Percentiles rank a stretch among this genome's conserved stretches.
phyloP scores from a whole-genome alignment of 2,797 vertebrate species.

The Pagetopsis macropterus region DNA sequence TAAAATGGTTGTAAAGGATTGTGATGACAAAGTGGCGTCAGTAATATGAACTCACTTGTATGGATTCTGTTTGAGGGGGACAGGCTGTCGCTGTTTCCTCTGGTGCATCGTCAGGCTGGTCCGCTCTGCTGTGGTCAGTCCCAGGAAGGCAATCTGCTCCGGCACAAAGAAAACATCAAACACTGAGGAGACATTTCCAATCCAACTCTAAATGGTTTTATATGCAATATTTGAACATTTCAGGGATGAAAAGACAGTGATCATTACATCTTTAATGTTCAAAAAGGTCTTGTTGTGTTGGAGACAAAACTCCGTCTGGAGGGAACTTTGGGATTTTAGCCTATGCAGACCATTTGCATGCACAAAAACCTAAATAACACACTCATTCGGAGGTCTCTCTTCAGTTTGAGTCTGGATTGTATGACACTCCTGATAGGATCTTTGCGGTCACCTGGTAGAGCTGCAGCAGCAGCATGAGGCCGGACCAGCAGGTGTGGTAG shows the following conservation, averaged over 20 bases:
- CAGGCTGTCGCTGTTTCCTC: slow-evolving; percentile 82
- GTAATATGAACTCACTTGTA: slow-evolving; percentile 87
- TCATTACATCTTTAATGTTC: background rate
- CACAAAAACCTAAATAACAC: too few species aligned
- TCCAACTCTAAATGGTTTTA: background rate
- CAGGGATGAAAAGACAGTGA: background rate
- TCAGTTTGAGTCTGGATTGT: background rate
- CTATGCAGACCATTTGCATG: too few species aligned
- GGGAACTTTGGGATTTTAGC: too few species aligned
- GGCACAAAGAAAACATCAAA: background rate
- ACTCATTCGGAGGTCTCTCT: background rate
- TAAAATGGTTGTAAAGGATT: background rate
- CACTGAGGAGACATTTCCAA: background rate
- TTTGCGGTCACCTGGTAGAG: slow-evolving; percentile 86
- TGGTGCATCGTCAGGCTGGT: slow-evolving; percentile 83
- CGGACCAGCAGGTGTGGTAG: slow-evolving; percentile 89
- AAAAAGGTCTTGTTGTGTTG: too few species aligned
- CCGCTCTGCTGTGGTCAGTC: slow-evolving; percentile 91
- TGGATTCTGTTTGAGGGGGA: slow-evolving; percentile 90
- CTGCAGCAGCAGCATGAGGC: slow-evolving; percentile 84
- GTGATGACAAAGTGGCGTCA: background rate
- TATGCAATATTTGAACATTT: background rate
- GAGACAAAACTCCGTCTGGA: too few species aligned
- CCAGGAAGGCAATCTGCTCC: slow-evolving; percentile 88
- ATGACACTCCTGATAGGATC: background rate